These are phyloP conservation scores for Diadromus collaris DNA, from an alignment of 2,888 invertebrate species.

Conservation along the genomic window DNA sequence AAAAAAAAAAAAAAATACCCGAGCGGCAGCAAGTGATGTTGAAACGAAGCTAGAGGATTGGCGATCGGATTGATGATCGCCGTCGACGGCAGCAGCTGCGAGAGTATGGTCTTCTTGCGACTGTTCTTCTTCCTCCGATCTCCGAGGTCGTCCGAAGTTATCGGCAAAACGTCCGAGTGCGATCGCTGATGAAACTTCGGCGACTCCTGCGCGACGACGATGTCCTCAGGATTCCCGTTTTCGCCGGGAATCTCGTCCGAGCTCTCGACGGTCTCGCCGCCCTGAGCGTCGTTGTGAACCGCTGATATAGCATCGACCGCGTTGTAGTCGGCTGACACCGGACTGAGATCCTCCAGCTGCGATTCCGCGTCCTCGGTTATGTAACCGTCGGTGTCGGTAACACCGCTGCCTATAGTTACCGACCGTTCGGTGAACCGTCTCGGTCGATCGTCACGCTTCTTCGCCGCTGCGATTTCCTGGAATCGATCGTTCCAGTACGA, in stretches of 20 bases:
- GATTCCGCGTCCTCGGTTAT: slow-evolving; percentile 78
- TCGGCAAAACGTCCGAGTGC: slow-evolving; percentile 77
- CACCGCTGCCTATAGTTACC: slow-evolving; percentile 54
- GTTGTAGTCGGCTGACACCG: slow-evolving; percentile 77
- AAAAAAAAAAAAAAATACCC: slow-evolving; percentile 78
- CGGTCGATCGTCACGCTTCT: slow-evolving; percentile 78
- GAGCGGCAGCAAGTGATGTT: slow-evolving; percentile 86
- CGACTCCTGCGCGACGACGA: slow-evolving; percentile 72
- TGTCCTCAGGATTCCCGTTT: slow-evolving; percentile 72
- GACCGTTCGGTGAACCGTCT: slow-evolving; percentile 71
- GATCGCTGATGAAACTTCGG: slow-evolving; percentile 79
- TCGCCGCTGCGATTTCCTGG: slow-evolving; percentile 75
- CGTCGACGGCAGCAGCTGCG: slow-evolving; percentile 84
- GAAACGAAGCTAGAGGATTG: slow-evolving; percentile 84
- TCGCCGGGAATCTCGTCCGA: slow-evolving; percentile 72
- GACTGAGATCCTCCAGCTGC: slow-evolving; percentile 77
- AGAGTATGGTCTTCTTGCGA: slow-evolving; percentile 85
- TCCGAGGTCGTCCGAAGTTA: slow-evolving; percentile 72
- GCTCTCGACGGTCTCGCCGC: slow-evolving; percentile 69
- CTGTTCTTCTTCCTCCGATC: slow-evolving; percentile 81
- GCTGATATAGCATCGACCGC: slow-evolving; percentile 75
- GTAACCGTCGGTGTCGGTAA: slow-evolving; percentile 71
- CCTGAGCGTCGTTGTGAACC: slow-evolving; percentile 67
- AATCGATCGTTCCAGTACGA: slow-evolving; percentile 86
- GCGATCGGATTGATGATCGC: slow-evolving; percentile 79